phyloP scores from a whole-genome alignment of 2,888 invertebrate genomes.

The Thymelicus acteon region DNA sequence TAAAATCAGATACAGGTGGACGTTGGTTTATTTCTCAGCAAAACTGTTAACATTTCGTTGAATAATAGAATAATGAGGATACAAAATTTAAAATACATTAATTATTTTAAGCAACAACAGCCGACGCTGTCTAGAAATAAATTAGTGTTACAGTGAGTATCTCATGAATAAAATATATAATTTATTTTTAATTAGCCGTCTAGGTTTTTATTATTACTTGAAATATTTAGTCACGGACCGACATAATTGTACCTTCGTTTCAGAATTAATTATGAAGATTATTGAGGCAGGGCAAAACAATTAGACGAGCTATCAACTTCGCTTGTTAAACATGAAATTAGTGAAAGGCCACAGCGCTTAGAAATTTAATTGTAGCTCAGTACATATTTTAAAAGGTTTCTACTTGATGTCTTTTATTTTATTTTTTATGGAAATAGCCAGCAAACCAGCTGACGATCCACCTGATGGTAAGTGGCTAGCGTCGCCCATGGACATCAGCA shows the following conservation, averaged over 20 bases:
- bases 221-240: background rate
- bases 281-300: constrained; percentile 15
- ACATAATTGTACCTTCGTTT: constrained; percentile 5
- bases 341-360: background rate
- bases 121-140: background rate
- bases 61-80: too few species aligned
- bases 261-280: constrained; percentile 24
- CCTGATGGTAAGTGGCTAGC: too few species aligned
- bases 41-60: background rate
- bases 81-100: background rate
- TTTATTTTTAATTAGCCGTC: background rate
- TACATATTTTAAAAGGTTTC: constrained; percentile 3
- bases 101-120: background rate
- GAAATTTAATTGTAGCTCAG: constrained; percentile 4
- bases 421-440: too few species aligned
- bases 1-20: too few species aligned
- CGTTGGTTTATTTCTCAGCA: too few species aligned
- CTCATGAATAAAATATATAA: background rate
- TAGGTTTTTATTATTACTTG: background rate
- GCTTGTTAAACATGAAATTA: constrained; percentile 2
- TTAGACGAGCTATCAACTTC: constrained; percentile 8
- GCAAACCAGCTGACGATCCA: too few species aligned
- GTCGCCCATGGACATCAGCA: too few species aligned
- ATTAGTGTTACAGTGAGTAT: background rate
- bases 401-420: background rate